Percentiles rank a stretch among this genome's conserved stretches.
Evolutionary conservation across 2,797 vertebrate species (phyloP).

Genomic region (Loris lydekkerianus): DNA sequence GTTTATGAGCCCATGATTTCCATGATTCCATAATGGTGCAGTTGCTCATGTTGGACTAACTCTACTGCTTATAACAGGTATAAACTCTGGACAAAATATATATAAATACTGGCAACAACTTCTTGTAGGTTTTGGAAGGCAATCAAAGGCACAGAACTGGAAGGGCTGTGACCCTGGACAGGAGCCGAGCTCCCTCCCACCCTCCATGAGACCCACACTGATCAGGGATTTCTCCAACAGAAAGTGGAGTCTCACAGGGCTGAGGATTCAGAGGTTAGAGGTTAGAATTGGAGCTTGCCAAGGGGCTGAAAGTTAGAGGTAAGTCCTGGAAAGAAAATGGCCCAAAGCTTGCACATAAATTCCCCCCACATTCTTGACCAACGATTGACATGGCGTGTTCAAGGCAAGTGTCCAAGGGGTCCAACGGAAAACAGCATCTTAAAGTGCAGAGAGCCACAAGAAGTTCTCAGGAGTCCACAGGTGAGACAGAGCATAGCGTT

Average conservation of each 20-base stretch:
- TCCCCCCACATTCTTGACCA: not conserved
- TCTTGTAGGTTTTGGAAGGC: not conserved
- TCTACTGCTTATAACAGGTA: not conserved
- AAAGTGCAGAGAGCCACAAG: not conserved
- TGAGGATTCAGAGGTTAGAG: not conserved
- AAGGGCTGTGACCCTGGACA: not conserved
- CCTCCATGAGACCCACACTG: rapidly evolving
- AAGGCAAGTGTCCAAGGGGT: not conserved
- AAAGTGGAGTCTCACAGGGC: no score
- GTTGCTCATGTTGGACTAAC: not conserved
- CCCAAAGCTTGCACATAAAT: not conserved
- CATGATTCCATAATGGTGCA: rapidly evolving
- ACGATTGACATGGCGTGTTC: not conserved
- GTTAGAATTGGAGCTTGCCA: not conserved
- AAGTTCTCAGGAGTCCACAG: rapidly evolving
- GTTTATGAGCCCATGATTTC: rapidly evolving
- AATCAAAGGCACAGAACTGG: not conserved
- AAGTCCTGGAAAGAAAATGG: not conserved
- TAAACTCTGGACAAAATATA: not conserved
- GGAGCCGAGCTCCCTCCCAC: no score
- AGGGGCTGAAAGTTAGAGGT: no score
- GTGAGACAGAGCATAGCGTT: no score
- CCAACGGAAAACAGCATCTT: not conserved
- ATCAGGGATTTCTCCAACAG: not conserved
- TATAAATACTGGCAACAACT: rapidly evolving